phyloP scores from a whole-genome alignment of 2,113 vertebrate genomes.

The Plectropomus leopardus region DNA sequence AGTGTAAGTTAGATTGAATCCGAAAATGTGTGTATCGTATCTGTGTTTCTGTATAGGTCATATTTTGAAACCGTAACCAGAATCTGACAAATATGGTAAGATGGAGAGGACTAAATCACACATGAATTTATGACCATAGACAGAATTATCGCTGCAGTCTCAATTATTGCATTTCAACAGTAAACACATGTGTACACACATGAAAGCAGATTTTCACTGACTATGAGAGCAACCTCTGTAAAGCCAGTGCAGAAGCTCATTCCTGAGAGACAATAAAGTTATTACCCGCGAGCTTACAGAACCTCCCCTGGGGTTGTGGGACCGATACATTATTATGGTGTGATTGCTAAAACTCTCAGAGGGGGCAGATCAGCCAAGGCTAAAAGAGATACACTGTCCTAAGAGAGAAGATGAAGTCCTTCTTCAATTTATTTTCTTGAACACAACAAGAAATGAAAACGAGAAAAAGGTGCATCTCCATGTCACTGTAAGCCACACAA shows the following conservation, averaged over 20 bases:
- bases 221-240: not conserved
- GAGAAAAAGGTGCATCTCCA: not conserved
- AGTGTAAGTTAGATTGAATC: not conserved
- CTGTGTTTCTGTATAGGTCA: not conserved
- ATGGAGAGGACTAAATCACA: not conserved
- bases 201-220: conserved; percentile 1
- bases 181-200: not conserved
- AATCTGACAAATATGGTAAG: not conserved
- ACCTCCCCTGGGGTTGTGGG: not conserved
- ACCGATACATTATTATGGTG: not conserved
- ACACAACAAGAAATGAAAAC: not conserved
- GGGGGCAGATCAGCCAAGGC: not conserved
- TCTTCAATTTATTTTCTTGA: not conserved
- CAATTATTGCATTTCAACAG: not conserved
- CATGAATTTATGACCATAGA: not conserved
- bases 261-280: not conserved
- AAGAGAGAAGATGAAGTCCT: not conserved
- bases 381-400: not conserved
- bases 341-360: not conserved
- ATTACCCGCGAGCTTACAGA: conserved; percentile 11
- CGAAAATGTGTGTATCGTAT: not conserved
- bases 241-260: not conserved
- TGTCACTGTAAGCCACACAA: too few species aligned
- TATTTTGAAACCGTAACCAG: not conserved
- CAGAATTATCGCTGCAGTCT: too few species aligned